Evolutionary conservation across 1,140 invertebrate species (phyloP).

Genomic region (Batillaria attramentaria): DNA sequence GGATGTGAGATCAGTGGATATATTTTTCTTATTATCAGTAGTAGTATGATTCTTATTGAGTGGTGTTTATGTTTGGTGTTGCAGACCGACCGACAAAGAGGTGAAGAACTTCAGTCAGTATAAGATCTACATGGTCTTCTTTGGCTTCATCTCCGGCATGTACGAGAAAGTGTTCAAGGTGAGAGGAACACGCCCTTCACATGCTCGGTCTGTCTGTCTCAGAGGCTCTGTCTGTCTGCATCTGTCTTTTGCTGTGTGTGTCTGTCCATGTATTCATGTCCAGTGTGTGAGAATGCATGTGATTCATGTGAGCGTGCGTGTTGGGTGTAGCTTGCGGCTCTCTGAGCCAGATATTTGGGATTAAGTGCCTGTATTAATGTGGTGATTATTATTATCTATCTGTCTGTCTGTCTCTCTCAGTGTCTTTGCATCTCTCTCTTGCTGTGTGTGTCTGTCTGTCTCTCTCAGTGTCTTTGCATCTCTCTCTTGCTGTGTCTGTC

Average conservation of each 20-base stretch:
- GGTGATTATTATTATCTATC: background rate
- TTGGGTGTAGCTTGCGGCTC: too few species aligned
- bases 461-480: conserved; percentile 20
- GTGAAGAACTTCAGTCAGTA: conserved; percentile 86
- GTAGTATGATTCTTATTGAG: background rate
- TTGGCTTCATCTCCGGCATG: conserved; percentile 84
- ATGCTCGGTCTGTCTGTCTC: background rate
- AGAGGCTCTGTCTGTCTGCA: background rate
- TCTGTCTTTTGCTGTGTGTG: conserved; percentile 7
- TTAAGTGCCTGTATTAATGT: too few species aligned
- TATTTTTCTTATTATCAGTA: background rate
- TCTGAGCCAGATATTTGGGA: too few species aligned
- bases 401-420: conserved; percentile 9
- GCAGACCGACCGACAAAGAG: conserved; percentile 55
- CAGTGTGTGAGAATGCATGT: too few species aligned
- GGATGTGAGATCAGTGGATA: too few species aligned
- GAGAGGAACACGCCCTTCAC: conserved; percentile 37
- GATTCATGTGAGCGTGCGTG: too few species aligned
- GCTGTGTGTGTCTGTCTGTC: conserved; percentile 18
- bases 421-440: conserved; percentile 19
- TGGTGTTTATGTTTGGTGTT: background rate
- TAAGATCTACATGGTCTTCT: conserved; percentile 89
- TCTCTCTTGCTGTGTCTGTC: conserved; percentile 8
- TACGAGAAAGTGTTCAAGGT: conserved; percentile 85
- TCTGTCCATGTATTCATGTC: too few species aligned